These are phyloP conservation scores for Trichopria drosophilae DNA, from an alignment of 2,888 invertebrate species.

Conservation along the genomic window DNA sequence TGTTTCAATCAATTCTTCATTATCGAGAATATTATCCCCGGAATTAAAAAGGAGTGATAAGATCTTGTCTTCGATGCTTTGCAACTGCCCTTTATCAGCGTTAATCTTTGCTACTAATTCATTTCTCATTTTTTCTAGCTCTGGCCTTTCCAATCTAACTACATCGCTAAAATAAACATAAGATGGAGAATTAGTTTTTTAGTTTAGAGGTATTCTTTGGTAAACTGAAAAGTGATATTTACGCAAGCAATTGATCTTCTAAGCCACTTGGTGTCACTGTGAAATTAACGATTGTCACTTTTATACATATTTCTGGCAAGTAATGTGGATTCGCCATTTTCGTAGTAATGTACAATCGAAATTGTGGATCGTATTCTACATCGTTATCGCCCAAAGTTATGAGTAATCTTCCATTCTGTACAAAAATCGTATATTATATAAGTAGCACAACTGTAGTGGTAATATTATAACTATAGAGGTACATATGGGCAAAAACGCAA, in stretches of 20 bases:
- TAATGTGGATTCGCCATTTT: slow-evolving; percentile 93
- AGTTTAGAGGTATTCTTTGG: background rate
- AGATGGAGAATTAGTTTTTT: background rate
- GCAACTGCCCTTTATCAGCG: slow-evolving; percentile 79
- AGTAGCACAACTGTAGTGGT: no score
- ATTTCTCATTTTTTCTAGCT: slow-evolving; percentile 79
- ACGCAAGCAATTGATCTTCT: slow-evolving; percentile 90
- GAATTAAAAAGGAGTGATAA: slow-evolving; percentile 78
- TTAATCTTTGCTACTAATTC: slow-evolving; percentile 85
- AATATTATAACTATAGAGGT: no score
- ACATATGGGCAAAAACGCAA: no score
- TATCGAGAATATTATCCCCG: slow-evolving; percentile 89
- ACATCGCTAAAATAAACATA: slow-evolving; percentile 67
- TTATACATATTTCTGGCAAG: slow-evolving; percentile 88
- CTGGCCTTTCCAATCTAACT: slow-evolving; percentile 87
- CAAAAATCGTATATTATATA: no score
- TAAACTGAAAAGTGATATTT: slow-evolving; percentile 55
- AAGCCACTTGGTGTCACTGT: slow-evolving; percentile 87
- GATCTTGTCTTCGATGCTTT: slow-evolving; percentile 88
- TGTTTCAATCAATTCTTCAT: slow-evolving; percentile 89
- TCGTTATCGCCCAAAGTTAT: slow-evolving; percentile 84
- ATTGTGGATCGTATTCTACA: slow-evolving; percentile 86
- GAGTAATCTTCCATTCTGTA: slow-evolving; percentile 75
- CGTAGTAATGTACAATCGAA: slow-evolving; percentile 87
- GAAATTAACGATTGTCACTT: slow-evolving; percentile 91